Conservation (phyloP, 1,140 invertebrate genomes). For the Coptotermes formosanus region DNA sequence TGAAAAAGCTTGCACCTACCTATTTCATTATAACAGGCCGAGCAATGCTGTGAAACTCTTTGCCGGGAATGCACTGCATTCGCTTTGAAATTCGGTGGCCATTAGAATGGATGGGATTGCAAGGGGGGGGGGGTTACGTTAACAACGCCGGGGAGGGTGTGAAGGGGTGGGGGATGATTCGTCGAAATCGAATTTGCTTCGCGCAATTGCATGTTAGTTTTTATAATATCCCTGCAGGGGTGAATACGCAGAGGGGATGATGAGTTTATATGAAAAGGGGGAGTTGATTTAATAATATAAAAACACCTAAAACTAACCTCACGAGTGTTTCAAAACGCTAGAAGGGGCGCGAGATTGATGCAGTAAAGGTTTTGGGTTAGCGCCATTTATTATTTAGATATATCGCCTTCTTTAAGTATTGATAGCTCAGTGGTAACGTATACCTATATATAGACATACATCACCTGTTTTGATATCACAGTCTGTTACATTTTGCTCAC, state of each 20-base stretch:
- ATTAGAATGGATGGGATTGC: background rate
- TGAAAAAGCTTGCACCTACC: too few species aligned
- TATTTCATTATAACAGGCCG: too few species aligned
- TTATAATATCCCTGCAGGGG: background rate
- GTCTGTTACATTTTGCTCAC: too few species aligned
- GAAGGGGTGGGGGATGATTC: background rate
- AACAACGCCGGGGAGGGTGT: background rate
- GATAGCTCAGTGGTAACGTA: too few species aligned
- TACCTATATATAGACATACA: too few species aligned
- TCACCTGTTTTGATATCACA: too few species aligned
- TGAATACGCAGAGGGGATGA: background rate
- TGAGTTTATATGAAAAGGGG: background rate
- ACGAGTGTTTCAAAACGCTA: background rate
- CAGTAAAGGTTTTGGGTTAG: background rate
- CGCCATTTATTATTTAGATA: background rate
- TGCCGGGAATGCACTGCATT: background rate
- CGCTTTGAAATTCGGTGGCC: background rate
- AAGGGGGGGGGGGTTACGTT: background rate
- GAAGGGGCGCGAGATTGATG: background rate
- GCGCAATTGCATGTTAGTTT: conserved; percentile 15
- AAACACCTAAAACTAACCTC: background rate
- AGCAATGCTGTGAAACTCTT: background rate
- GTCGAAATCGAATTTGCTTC: conserved; percentile 1
- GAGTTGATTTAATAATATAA: background rate
- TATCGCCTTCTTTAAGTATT: background rate